phyloP scores from a whole-genome alignment of 2,888 invertebrate species.

The Sialis lutaria region DNA sequence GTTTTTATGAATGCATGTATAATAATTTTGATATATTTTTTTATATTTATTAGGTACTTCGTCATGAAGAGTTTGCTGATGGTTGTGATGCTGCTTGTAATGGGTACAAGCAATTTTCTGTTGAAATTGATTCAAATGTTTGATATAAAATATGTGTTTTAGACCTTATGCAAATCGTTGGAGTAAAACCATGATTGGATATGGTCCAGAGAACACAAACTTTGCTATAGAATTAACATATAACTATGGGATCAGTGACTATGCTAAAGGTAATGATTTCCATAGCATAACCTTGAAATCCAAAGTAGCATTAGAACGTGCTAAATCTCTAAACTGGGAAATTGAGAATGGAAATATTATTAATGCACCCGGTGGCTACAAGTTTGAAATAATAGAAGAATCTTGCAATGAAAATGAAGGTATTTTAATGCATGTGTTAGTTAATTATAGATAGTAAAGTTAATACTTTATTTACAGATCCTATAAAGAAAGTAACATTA shows the following conservation, averaged over 20 bases:
- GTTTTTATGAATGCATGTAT: constrained; percentile 9
- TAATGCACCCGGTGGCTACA: constrained; percentile 85
- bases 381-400: constrained; percentile 62
- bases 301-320: constrained; percentile 54
- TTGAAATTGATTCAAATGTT: constrained; percentile 2
- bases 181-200: constrained; percentile 99
- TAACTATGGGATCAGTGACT: constrained; percentile 83
- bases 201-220: constrained; percentile 85
- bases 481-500: constrained; percentile 62
- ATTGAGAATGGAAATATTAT: constrained; percentile 42
- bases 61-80: constrained; percentile 94
- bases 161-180: constrained; percentile 96
- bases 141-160: constrained; percentile 14
- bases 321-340: constrained; percentile 55
- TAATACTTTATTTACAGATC: constrained; percentile 36
- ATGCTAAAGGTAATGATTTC: constrained; percentile 86
- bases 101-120: constrained; percentile 45
- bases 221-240: constrained; percentile 96
- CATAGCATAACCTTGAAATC: constrained; percentile 71
- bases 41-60: constrained; percentile 43
- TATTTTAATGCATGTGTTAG: constrained; percentile 18
- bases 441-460: background rate
- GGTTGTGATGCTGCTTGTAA: constrained; percentile 96
- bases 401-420: constrained; percentile 47
- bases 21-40: background rate